A percentile compares a stretch with the other conserved stretches of the same genome.
Evolutionary conservation across 2,888 invertebrate species (phyloP).

Genomic region (Tipula unca): DNA sequence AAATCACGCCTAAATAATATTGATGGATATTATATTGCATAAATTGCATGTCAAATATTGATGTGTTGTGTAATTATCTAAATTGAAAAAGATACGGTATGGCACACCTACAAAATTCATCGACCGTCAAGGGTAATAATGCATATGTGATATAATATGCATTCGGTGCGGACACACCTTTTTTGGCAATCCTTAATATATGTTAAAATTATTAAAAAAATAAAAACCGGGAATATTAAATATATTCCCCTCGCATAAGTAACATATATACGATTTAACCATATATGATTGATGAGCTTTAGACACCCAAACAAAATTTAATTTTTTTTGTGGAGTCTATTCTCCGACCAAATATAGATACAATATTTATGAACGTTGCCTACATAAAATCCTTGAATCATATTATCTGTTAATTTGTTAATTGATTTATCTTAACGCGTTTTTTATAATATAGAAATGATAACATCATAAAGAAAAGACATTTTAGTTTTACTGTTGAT

Average conservation of each 20-base stretch:
- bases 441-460: background rate
- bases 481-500: background rate
- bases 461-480: background rate
- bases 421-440: background rate
- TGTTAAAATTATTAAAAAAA: background rate
- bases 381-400: background rate
- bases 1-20: background rate
- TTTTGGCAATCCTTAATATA: background rate
- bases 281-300: background rate
- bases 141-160: background rate
- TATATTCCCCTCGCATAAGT: background rate
- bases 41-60: background rate
- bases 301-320: background rate
- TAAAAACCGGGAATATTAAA: background rate
- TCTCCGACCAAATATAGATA: background rate
- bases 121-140: background rate
- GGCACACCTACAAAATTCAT: background rate
- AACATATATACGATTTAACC: background rate
- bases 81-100: background rate
- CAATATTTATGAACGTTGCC: background rate
- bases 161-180: background rate
- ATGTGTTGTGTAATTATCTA: background rate
- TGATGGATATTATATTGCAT: background rate
- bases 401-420: background rate
- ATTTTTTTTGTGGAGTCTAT: background rate